Evolutionary conservation across 2,888 invertebrate genomes (phyloP).

Genomic region (Tricholauxania praeusta): DNA sequence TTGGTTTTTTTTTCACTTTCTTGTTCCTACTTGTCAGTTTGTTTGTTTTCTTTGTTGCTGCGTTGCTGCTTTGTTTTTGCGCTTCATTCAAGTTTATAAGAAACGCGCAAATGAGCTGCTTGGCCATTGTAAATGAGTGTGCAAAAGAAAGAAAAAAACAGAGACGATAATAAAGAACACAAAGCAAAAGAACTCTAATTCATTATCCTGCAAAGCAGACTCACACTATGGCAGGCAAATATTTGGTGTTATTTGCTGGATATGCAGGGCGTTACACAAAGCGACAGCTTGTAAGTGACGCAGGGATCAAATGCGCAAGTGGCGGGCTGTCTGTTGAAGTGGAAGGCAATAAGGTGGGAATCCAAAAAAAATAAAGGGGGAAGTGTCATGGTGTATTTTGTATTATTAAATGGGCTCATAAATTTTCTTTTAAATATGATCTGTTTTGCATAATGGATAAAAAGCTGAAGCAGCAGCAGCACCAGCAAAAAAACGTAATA

Average conservation of each 20-base stretch:
- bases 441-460: slow-evolving; percentile 13
- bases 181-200: slow-evolving; percentile 6
- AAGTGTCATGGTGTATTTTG: too few species aligned
- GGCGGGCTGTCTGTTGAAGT: not conserved
- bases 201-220: slow-evolving; percentile 7
- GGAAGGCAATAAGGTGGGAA: not conserved
- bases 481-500: too few species aligned
- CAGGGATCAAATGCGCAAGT: slow-evolving; percentile 1
- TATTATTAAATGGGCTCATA: slow-evolving; percentile 2
- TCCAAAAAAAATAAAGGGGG: not conserved
- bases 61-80: too few species aligned
- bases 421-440: slow-evolving; percentile 9
- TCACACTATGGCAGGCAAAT: too few species aligned
- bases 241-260: too few species aligned
- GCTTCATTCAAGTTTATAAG: too few species aligned
- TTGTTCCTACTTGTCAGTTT: too few species aligned
- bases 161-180: not conserved
- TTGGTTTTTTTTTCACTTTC: too few species aligned
- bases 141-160: too few species aligned
- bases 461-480: not conserved
- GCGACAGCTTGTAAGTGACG: slow-evolving; percentile 9
- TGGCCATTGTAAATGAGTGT: too few species aligned
- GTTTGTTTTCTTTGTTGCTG: too few species aligned
- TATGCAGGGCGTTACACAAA: not conserved
- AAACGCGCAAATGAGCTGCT: too few species aligned